Conservation (phyloP, 2,888 invertebrate species). For the Eupeodes luniger region DNA sequence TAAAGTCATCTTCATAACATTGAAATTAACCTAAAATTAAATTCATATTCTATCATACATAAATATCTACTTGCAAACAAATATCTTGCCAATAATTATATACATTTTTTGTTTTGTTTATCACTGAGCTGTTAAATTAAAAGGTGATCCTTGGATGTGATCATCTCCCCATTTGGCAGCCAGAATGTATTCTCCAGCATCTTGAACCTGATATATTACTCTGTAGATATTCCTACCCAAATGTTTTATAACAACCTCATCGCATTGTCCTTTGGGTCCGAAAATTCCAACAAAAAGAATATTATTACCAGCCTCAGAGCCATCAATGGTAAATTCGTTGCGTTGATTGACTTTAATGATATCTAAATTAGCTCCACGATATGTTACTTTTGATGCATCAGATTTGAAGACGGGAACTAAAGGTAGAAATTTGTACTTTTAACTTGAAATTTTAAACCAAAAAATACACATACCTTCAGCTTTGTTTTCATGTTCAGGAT, state of each 20-base stretch:
- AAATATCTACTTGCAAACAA: background rate
- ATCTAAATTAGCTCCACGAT: slow-evolving; percentile 80
- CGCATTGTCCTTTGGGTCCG: slow-evolving; percentile 98
- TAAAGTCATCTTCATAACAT: background rate
- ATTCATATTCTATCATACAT: background rate
- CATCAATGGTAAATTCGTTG: slow-evolving; percentile 83
- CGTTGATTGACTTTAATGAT: slow-evolving; percentile 80
- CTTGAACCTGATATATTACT: slow-evolving; percentile 94
- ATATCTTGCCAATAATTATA: background rate
- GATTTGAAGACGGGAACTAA: slow-evolving; percentile 80
- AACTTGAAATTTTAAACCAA: background rate
- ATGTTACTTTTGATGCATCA: slow-evolving; percentile 81
- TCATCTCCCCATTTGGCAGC: slow-evolving; percentile 98
- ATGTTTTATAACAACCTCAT: slow-evolving; percentile 97
- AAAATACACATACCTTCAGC: slow-evolving; percentile 65
- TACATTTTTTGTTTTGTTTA: background rate
- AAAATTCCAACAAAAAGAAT: slow-evolving; percentile 97
- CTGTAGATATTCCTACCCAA: slow-evolving; percentile 95
- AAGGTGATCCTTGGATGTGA: slow-evolving; percentile 98
- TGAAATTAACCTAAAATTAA: background rate
- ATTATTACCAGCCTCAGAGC: slow-evolving; percentile 89
- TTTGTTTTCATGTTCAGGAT: slow-evolving; percentile 64
- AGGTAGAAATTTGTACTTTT: background rate
- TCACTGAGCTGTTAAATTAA: slow-evolving; percentile 78
- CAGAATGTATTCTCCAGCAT: slow-evolving; percentile 96